These are phyloP conservation scores for Macaria notata DNA, from an alignment of 2,888 invertebrate genomes.

Conservation along the genomic window DNA sequence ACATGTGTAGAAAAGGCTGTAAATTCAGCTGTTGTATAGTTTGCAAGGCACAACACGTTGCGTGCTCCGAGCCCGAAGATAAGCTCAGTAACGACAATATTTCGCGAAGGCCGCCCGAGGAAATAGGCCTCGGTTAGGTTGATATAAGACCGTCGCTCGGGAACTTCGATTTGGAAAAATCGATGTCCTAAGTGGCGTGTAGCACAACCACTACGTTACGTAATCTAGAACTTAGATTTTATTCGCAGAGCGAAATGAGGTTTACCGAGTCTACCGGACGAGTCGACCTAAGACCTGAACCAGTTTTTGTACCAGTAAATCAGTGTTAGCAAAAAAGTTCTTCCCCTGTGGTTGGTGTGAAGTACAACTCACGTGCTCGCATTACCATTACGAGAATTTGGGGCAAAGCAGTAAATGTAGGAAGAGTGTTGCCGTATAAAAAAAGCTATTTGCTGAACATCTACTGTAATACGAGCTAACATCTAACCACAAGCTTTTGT, in stretches of 20 bases:
- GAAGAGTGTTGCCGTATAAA: too few species aligned
- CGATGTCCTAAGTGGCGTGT: slow-evolving; percentile 27
- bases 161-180: slow-evolving; percentile 41
- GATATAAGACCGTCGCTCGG: slow-evolving; percentile 29
- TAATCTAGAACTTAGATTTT: slow-evolving; percentile 11
- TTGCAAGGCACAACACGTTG: slow-evolving; percentile 54
- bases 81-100: slow-evolving; percentile 56
- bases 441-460: too few species aligned
- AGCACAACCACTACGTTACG: slow-evolving; percentile 17
- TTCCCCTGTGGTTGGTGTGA: too few species aligned
- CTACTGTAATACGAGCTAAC: too few species aligned
- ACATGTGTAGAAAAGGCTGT: slow-evolving; percentile 44
- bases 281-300: too few species aligned
- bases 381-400: too few species aligned
- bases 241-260: background rate
- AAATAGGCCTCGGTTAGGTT: slow-evolving; percentile 43
- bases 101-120: slow-evolving; percentile 49
- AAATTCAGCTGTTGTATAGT: slow-evolving; percentile 46
- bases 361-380: too few species aligned
- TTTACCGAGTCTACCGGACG: too few species aligned
- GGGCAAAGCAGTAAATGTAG: too few species aligned
- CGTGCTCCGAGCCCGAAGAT: slow-evolving; percentile 56
- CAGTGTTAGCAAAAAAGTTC: too few species aligned
- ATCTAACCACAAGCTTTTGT: background rate
- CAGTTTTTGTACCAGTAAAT: too few species aligned